Conservation (phyloP, 1,140 invertebrate species). For the Achatina immaculata region DNA sequence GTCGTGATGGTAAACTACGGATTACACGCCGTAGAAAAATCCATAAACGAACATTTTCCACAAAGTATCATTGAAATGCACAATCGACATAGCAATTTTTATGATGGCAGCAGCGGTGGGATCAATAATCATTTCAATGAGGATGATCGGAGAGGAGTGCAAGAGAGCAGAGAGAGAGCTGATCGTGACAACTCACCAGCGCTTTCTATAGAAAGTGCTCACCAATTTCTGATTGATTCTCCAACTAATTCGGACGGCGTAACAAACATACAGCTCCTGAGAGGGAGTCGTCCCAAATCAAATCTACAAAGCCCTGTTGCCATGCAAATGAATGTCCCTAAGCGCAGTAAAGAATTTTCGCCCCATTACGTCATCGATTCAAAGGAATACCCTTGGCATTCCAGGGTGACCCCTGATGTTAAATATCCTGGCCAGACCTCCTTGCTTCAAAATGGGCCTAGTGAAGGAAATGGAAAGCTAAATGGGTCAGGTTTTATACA, state of each 20-base stretch:
- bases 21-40: not conserved
- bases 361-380: not conserved
- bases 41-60: not conserved
- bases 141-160: not conserved
- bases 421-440: not conserved
- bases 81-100: not conserved
- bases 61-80: not conserved
- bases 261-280: not conserved
- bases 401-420: not conserved
- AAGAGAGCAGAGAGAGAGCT: not conserved
- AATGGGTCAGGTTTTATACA: not conserved
- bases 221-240: not conserved
- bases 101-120: not conserved
- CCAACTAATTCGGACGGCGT: not conserved
- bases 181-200: not conserved
- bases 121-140: constrained; percentile 27
- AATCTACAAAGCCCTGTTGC: not conserved
- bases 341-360: not conserved
- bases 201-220: not conserved
- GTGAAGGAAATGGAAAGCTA: not conserved
- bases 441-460: not conserved
- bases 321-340: constrained; percentile 19
- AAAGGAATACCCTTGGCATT: not conserved
- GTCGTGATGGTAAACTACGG: not conserved
- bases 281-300: not conserved